phyloP scores from a whole-genome alignment of 30 jellyfish, hydroid and myxozoan species.

The Catostylus mosaicus region DNA sequence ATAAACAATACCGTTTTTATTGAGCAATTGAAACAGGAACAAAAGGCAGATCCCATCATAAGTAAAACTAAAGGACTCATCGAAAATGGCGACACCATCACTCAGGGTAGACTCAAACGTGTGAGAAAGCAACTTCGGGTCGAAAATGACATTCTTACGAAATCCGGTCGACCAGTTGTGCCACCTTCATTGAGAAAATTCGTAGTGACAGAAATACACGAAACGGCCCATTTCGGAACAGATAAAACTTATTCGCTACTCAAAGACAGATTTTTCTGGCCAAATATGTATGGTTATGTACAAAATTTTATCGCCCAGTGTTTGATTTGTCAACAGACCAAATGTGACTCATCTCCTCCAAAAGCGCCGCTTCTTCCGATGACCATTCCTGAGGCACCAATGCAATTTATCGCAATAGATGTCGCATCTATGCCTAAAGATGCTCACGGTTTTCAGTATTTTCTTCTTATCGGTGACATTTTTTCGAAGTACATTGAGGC shows the following conservation, averaged over 20 bases:
- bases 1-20: background rate
- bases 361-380: constrained; percentile 45
- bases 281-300: constrained; percentile 41
- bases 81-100: background rate
- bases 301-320: background rate
- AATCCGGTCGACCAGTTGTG: constrained; percentile 52
- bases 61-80: constrained; percentile 20
- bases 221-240: constrained; percentile 33
- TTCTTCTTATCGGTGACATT: no score
- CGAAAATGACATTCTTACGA: no score
- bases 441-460: constrained; percentile 11
- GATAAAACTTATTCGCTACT: no score
- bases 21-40: constrained; percentile 30
- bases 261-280: constrained; percentile 52
- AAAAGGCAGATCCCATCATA: constrained; percentile 18
- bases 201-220: constrained; percentile 18
- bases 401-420: constrained; percentile 36
- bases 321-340: constrained; percentile 35
- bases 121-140: constrained; percentile 27
- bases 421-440: constrained; percentile 29
- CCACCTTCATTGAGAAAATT: constrained; percentile 34
- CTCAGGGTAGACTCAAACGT: constrained; percentile 40
- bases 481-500: constrained; percentile 25
- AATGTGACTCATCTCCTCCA: constrained; percentile 40
- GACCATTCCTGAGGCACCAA: no score